Conservation (phyloP, 2,113 vertebrate species). For the Cnemophilus loriae region DNA sequence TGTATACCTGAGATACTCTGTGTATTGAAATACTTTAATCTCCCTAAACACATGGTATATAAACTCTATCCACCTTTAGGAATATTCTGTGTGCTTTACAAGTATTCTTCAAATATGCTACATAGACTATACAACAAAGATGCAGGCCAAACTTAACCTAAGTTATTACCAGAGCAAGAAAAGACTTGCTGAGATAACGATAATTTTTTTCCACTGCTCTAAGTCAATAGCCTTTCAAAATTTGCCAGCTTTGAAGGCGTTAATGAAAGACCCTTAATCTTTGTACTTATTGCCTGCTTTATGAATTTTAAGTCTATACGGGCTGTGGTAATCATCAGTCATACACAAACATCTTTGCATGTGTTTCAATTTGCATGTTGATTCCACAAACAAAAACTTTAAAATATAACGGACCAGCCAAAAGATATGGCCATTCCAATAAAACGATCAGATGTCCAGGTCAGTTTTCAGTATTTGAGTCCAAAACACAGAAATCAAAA, state of each 20-base stretch:
- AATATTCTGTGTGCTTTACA: neutral
- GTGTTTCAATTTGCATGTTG: neutral
- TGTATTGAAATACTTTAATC: neutral
- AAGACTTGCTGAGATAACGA: neutral
- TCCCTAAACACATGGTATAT: neutral
- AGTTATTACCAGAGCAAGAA: neutral
- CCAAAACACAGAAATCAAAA: neutral
- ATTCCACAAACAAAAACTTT: neutral
- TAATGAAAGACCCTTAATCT: neutral
- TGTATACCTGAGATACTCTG: neutral
- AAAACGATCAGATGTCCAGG: neutral
- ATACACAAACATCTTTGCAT: neutral
- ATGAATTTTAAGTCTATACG: neutral
- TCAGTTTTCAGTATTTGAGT: neutral
- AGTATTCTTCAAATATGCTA: neutral
- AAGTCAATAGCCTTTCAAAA: neutral
- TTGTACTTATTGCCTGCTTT: neutral
- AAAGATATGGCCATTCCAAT: neutral
- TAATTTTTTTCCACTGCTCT: neutral
- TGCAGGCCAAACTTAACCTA: neutral
- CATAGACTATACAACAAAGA: neutral
- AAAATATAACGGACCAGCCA: neutral
- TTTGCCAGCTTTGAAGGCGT: neutral
- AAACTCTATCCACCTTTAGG: neutral
- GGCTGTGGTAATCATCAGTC: neutral